Base-by-base conservation (phyloP, 2,888 invertebrate species). In the Blastobasis adustella region DNA sequence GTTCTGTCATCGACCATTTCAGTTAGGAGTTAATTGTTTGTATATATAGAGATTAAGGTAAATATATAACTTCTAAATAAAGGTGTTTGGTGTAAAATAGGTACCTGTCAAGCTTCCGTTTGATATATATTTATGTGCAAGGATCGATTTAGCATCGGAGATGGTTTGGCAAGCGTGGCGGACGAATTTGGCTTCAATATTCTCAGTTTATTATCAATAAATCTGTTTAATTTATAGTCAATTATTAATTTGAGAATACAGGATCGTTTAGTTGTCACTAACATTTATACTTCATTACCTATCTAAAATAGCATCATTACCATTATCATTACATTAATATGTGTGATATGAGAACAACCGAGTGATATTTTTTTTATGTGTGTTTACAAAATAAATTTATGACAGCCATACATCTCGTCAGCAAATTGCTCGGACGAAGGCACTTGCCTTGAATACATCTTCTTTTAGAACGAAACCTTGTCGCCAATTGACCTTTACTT, bases 61-160 rank as follows among this genome's bases (percentile, higher is more conserved):
- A 68, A 67, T 70, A 67, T 50, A 58, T 57, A 62, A 76, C 66
- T 74, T 71, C 63, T 79, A 76, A 78, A 73, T 82, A 76, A 79
- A 67, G 87, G 87, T 87, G 84, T 88, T 85, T 76, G 87, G 85
- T 87, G 80, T 87, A 82, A 80, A 71, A 79, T 82, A 82, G 81
- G 82, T 82, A 76, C 87, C 87, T 88, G 83, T 84, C 84, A 75
- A 64, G 82, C 82, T 85, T 85, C 77, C 79, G 77, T 72, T 73
- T 56, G 53, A 80, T 83, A 81, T 84, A 76, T 85, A 86, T 87
- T 87, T 87, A 85, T 86, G 74, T 74, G 64, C 87, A 84, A 86
- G 87, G 66, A 64, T 84, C 70, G 80, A 85, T 87, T 87, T 87
- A 83, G 86, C 84, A 81, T 73, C 63, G 60, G 60, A 61, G 53